Conservation (phyloP, 2,888 invertebrate species). For the Phanerotoma sp. region DNA sequence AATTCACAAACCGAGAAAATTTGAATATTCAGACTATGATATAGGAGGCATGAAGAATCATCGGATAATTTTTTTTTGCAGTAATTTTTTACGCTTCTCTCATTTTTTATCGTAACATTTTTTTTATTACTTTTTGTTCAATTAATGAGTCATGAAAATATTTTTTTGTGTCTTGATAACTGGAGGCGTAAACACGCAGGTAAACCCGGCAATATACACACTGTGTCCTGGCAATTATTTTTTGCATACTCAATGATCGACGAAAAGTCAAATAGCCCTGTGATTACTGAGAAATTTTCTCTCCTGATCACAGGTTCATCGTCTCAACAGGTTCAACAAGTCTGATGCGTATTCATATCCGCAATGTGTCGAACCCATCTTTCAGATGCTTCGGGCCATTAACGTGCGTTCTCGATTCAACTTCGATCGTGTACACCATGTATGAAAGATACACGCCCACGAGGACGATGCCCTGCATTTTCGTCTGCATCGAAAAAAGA, state of each 20-base stretch:
- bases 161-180: too few relatives aligned
- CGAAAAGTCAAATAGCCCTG: conserved; percentile 17
- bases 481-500: conserved; percentile 10
- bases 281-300: conserved; percentile 25
- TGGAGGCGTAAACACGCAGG: too few relatives aligned
- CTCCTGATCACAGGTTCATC: conserved; percentile 19
- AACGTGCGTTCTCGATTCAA: background rate
- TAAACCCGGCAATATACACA: too few relatives aligned
- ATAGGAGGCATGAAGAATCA: too few relatives aligned
- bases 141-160: too few relatives aligned
- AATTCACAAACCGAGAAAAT: too few relatives aligned
- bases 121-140: too few relatives aligned
- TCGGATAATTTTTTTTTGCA: too few relatives aligned
- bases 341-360: background rate
- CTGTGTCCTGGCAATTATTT: conserved; percentile 4
- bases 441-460: conserved; percentile 24
- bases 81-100: too few relatives aligned
- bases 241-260: conserved; percentile 18
- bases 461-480: conserved; percentile 19
- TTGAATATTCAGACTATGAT: too few relatives aligned
- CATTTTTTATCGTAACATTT: too few relatives aligned
- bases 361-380: conserved; percentile 3
- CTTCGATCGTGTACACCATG: conserved; percentile 2
- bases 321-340: conserved; percentile 6
- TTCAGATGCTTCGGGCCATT: background rate